A percentile compares a stretch with the other conserved stretches of the same genome.
These are phyloP conservation scores for Cnemophilus loriae DNA, from an alignment of 2,113 vertebrate genomes.

Conservation along the genomic window DNA sequence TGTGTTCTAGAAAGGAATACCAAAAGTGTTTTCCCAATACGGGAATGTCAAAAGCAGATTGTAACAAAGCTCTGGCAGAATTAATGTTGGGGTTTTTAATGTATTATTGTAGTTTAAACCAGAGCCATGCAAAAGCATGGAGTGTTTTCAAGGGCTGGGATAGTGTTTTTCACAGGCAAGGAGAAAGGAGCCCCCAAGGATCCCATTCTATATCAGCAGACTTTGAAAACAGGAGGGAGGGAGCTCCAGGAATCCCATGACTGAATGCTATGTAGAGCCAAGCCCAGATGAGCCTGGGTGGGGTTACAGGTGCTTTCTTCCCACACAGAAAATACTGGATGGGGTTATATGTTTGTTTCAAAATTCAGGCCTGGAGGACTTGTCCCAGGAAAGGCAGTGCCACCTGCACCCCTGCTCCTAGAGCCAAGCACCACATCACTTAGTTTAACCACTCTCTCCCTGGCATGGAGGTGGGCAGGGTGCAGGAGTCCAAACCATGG, in stretches of 20 bases:
- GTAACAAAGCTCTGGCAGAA: background rate
- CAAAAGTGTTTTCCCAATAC: background rate
- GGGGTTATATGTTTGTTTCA: background rate
- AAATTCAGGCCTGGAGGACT: background rate
- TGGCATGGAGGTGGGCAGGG: background rate
- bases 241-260: background rate
- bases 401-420: rapidly evolving
- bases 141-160: background rate
- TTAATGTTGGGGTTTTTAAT: background rate
- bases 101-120: background rate
- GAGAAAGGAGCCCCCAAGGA: background rate
- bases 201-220: background rate
- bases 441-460: background rate
- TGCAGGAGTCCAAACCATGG: background rate
- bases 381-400: background rate
- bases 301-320: background rate
- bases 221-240: background rate
- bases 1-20: background rate
- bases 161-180: background rate
- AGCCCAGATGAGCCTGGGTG: background rate
- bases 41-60: background rate
- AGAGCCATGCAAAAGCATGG: background rate
- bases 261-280: background rate
- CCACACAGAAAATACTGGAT: background rate
- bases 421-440: background rate